A percentile compares a stretch with the other conserved stretches of the same genome.
Evolutionary conservation across 2,113 vertebrate species (phyloP).

Genomic region (Piaya cayana): DNA sequence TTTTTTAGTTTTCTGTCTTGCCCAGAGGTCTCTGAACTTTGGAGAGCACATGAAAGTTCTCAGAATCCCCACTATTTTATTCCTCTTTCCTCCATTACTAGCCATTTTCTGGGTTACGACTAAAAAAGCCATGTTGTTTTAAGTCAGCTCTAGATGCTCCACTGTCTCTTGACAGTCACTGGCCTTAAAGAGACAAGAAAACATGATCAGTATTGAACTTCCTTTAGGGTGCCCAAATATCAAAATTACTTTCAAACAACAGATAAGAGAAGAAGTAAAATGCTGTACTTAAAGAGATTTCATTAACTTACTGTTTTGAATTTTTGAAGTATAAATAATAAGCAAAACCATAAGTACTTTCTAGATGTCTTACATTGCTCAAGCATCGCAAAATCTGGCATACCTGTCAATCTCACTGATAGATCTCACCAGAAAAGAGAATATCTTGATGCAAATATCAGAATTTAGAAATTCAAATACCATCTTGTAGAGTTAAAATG

Average conservation of each 20-base stretch:
- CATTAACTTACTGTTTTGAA: not conserved
- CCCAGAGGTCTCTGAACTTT: constrained; percentile 46
- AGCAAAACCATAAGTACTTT: not conserved
- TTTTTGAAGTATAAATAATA: not conserved
- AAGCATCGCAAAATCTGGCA: not conserved
- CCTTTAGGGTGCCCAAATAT: not conserved
- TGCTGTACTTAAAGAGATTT: not conserved
- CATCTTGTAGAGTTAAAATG: not conserved
- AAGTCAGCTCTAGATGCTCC: not conserved
- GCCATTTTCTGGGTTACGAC: not conserved
- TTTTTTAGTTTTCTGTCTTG: constrained; percentile 19
- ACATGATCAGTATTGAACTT: not conserved
- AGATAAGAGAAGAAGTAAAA: not conserved
- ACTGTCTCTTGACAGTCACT: not conserved
- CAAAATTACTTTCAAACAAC: not conserved
- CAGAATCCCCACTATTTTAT: constrained; percentile 31
- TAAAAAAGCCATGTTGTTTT: not conserved
- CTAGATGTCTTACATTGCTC: not conserved
- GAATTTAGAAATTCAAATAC: not conserved
- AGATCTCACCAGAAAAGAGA: not conserved
- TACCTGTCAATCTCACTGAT: not conserved
- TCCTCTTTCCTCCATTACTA: not conserved
- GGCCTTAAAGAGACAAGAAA: not conserved
- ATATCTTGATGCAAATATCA: not conserved
- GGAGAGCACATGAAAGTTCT: not conserved